Conservation (phyloP, 53 echinoderm and acorn worm genomes). For the Holothuria leucospilota region DNA sequence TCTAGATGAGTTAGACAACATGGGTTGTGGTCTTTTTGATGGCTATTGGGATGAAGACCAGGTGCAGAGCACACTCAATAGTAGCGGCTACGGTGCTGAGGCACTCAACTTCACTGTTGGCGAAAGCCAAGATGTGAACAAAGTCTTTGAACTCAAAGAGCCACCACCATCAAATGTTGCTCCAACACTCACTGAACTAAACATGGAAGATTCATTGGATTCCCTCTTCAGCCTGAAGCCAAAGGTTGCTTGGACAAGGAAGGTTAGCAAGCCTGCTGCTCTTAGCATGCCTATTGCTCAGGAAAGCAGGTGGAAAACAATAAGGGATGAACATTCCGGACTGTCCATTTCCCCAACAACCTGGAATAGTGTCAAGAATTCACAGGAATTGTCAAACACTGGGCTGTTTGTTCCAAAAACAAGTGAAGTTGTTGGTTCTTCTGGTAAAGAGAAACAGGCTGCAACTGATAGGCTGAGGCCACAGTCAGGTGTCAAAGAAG, state of each 20-base stretch:
- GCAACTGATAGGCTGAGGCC: not conserved
- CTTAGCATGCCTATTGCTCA: conserved; percentile 18
- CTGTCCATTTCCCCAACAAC: conserved; percentile 51
- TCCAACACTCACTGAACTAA: conserved; percentile 93
- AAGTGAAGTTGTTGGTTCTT: not conserved
- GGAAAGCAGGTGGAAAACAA: conserved; percentile 7
- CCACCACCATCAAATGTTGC: not conserved
- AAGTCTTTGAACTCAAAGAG: not conserved
- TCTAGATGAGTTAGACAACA: conserved; percentile 71
- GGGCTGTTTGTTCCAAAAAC: conserved; percentile 32
- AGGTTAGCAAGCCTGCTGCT: conserved; percentile 16
- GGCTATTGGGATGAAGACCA: conserved; percentile 68
- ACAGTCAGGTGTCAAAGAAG: not conserved
- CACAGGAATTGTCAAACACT: conserved; percentile 26
- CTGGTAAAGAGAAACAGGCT: not conserved
- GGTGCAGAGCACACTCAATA: conserved; percentile 39
- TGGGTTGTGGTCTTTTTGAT: conserved; percentile 69
- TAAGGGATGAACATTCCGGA: conserved; percentile 37
- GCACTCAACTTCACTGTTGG: conserved; percentile 41
- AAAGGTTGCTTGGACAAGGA: conserved; percentile 12
- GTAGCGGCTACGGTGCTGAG: conserved; percentile 38
- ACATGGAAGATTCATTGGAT: conserved; percentile 90
- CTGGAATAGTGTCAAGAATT: conserved; percentile 45
- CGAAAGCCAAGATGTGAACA: not conserved
- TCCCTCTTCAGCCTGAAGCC: conserved; percentile 41